A percentile compares a stretch with the other conserved stretches of the same genome.
These are phyloP conservation scores for Hylyphantes graminicola DNA, from an alignment of 1,140 invertebrate species.

Conservation along the genomic window DNA sequence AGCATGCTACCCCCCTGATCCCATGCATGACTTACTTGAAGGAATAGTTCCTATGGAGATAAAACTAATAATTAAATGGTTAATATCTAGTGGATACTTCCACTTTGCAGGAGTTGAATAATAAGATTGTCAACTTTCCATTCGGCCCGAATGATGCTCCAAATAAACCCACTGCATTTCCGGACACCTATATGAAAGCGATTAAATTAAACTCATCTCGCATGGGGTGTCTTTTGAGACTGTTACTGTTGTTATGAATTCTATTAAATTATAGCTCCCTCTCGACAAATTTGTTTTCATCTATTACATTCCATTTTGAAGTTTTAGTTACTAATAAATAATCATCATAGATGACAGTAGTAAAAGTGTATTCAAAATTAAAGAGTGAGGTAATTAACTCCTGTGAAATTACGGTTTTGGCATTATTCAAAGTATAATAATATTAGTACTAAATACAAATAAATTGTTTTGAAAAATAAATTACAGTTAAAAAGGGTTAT, in stretches of 20 bases:
- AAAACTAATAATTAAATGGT: not conserved
- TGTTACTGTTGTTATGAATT: not conserved
- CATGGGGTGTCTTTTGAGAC: not conserved
- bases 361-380: too few relatives aligned
- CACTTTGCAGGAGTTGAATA: not conserved
- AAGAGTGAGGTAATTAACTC: too few relatives aligned
- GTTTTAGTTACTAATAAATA: too few relatives aligned
- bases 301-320: too few relatives aligned
- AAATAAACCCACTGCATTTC: not conserved
- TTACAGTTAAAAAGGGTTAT: too few relatives aligned
- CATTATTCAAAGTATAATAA: too few relatives aligned
- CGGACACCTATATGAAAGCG: not conserved
- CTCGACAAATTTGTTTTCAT: too few relatives aligned
- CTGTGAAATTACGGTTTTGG: too few relatives aligned
- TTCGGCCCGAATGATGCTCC: not conserved
- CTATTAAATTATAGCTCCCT: too few relatives aligned
- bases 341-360: too few relatives aligned
- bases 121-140: not conserved
- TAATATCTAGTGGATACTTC: not conserved
- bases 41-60: conserved; percentile 15
- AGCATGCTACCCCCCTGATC: not conserved
- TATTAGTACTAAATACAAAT: too few relatives aligned
- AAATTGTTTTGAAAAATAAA: too few relatives aligned
- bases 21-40: conserved; percentile 15
- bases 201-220: not conserved